Conservation (phyloP, 2,113 vertebrate genomes). For the Pipa parva region DNA sequence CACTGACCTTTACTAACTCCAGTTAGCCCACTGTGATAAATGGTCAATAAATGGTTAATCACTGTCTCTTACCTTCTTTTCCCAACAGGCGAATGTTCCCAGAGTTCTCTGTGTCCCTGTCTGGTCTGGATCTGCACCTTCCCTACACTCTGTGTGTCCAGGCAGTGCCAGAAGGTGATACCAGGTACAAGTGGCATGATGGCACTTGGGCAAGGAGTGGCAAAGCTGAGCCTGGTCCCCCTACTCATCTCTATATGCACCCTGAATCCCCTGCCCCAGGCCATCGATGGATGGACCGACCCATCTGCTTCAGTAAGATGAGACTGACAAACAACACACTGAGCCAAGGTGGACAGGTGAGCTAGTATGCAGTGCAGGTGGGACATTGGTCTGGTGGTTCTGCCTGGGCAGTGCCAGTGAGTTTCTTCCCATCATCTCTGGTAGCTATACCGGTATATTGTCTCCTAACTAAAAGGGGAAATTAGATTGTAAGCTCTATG, state of each 20-base stretch:
- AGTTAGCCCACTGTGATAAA: not conserved
- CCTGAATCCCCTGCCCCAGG: constrained; percentile 50
- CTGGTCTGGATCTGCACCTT: constrained; percentile 48
- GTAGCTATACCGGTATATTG: too few relatives aligned
- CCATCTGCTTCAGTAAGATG: constrained; percentile 54
- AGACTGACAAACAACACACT: constrained; percentile 56
- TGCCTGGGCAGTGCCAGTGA: too few relatives aligned
- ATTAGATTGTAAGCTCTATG: too few relatives aligned
- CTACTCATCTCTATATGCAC: constrained; percentile 52
- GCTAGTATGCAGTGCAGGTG: not conserved
- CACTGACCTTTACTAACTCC: too few relatives aligned
- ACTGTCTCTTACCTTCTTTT: not conserved
- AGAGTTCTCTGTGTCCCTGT: constrained; percentile 49
- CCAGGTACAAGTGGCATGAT: constrained; percentile 53
- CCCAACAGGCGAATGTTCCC: constrained; percentile 53
- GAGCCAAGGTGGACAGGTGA: constrained; percentile 48
- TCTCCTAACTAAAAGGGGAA: too few relatives aligned
- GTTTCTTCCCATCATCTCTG: too few relatives aligned
- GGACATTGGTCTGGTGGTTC: too few relatives aligned
- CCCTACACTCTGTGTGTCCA: constrained; percentile 55
- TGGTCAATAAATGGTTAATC: not conserved
- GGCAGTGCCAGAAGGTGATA: constrained; percentile 53
- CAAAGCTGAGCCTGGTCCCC: constrained; percentile 44
- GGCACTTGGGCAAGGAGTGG: constrained; percentile 49
- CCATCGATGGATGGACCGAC: constrained; percentile 53